phyloP scores from a whole-genome alignment of 2,797 vertebrate species.

The Enteromius radiatus region DNA sequence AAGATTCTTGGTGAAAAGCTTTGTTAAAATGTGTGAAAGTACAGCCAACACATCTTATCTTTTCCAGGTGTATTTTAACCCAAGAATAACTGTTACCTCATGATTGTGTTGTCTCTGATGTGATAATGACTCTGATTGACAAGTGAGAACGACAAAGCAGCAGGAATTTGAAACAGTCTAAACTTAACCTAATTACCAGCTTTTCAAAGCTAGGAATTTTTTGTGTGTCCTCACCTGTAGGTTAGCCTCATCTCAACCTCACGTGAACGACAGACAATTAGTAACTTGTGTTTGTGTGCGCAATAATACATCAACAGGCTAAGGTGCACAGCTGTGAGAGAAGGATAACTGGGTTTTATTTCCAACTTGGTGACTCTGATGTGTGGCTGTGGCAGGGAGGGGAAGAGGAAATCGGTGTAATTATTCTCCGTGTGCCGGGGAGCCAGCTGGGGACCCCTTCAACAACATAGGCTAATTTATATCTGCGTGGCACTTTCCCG shows the following conservation, averaged over 20 bases:
- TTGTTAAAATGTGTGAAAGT: slow-evolving; percentile 30
- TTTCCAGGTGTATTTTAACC: slow-evolving; percentile 24
- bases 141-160: slow-evolving; percentile 46
- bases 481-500: slow-evolving; percentile 59
- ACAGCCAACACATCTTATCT: slow-evolving; percentile 18
- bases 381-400: slow-evolving; percentile 49
- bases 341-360: slow-evolving; percentile 53
- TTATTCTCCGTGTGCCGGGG: slow-evolving; percentile 60
- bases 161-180: slow-evolving; percentile 44
- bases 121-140: slow-evolving; percentile 55
- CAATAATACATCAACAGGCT: slow-evolving; percentile 33
- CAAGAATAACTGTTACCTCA: slow-evolving; percentile 16
- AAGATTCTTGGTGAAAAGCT: neutral
- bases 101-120: slow-evolving; percentile 38
- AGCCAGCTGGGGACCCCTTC: slow-evolving; percentile 64
- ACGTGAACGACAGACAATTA: slow-evolving; percentile 45
- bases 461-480: slow-evolving; percentile 63
- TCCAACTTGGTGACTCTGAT: slow-evolving; percentile 52
- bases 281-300: slow-evolving; percentile 17
- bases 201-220: slow-evolving; percentile 37
- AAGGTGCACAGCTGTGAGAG: slow-evolving; percentile 37
- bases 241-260: slow-evolving; percentile 15
- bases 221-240: slow-evolving; percentile 17
- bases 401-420: slow-evolving; percentile 56
- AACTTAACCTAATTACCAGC: slow-evolving; percentile 45